Base-by-base conservation (phyloP, 2,888 invertebrate species). In the Herminia tarsipennalis region DNA sequence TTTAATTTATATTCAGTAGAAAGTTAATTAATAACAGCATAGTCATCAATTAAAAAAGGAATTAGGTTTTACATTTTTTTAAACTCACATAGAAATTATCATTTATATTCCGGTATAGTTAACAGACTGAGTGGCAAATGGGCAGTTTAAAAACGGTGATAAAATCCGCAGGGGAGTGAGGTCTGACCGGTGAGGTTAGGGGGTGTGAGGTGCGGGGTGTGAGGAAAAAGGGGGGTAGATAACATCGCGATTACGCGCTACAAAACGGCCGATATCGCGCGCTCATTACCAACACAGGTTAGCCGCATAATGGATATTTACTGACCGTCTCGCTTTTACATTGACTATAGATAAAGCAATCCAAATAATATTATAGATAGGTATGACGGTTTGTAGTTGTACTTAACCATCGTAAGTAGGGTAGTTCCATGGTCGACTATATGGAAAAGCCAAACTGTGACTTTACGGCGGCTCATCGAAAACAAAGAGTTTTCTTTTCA, bases 161-260 rank as follows among this genome's bases (percentile, higher is more conserved):
- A 60, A 63, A 66, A 59, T 60, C 59, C 57, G 32, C 30, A 46
- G 76, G 76, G 78, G 79, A 79, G 70, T 75, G 76, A 77, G 83
- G 76, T 79, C 76, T 71, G 76, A n/a, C 48, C 67, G 76, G 64
- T 41, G 56, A 51, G 53, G 58, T 61, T 53, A 56, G 54, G 52
- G 35, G 52, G 27, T 25, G 33, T 48, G 55, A 58, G 48, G 53
- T 44, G 55, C 41, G 51, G 39, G 45, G 52, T 34, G 47, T 42
- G 53, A 61, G 56, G 39, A 18, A 14, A 29, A 12, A 24, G 42
- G 48, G 56, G 56, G 49, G 20, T 33, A 48, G 64, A 64, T 64
- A 64, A 52, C 78, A 88, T 88, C 89, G 73, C 84, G 85, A 89
- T 89, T 87, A 90, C 79, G 69, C 79, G 84, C 78, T 85, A 89